A percentile compares a stretch with the other conserved stretches of the same genome.
Evolutionary conservation across 2,888 invertebrate species (phyloP).

Genomic region (Tinea semifulvella): DNA sequence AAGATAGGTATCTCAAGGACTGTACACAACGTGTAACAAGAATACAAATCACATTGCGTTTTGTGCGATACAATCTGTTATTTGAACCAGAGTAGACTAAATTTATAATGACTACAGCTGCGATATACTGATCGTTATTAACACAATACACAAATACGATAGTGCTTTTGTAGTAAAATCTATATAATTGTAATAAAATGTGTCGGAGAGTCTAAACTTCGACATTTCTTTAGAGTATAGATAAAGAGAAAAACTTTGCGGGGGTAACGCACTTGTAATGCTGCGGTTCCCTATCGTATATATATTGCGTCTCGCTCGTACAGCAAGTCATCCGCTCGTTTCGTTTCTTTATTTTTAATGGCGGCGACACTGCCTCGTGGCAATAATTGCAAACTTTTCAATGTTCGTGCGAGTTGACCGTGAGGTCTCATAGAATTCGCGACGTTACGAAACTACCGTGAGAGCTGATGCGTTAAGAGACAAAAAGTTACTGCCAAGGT

Average conservation of each 20-base stretch:
- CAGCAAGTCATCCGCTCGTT: conserved; percentile 41
- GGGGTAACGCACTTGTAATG: conserved; percentile 64
- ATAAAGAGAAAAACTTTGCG: conserved; percentile 34
- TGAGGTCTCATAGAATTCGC: conserved; percentile 18
- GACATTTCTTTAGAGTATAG: neutral
- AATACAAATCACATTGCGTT: conserved; percentile 8
- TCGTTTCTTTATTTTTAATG: conserved; percentile 46
- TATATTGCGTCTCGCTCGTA: neutral
- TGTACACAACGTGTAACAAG: neutral
- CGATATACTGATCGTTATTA: too few relatives aligned
- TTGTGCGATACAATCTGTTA: too few relatives aligned
- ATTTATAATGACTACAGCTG: too few relatives aligned
- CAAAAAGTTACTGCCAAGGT: conserved; percentile 9
- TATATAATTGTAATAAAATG: too few relatives aligned
- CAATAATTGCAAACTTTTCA: conserved; percentile 43
- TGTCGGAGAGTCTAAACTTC: too few relatives aligned
- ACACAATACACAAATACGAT: too few relatives aligned
- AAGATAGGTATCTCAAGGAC: neutral
- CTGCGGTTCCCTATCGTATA: conserved; percentile 37
- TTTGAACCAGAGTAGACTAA: too few relatives aligned
- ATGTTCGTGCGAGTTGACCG: conserved; percentile 22
- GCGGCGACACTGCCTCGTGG: conserved; percentile 34
- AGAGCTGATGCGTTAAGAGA: conserved; percentile 1
- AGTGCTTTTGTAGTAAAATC: too few relatives aligned
- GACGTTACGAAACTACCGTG: conserved; percentile 12